Evolutionary conservation across 2,888 invertebrate species (phyloP).

Genomic region (Volucella inanis): DNA sequence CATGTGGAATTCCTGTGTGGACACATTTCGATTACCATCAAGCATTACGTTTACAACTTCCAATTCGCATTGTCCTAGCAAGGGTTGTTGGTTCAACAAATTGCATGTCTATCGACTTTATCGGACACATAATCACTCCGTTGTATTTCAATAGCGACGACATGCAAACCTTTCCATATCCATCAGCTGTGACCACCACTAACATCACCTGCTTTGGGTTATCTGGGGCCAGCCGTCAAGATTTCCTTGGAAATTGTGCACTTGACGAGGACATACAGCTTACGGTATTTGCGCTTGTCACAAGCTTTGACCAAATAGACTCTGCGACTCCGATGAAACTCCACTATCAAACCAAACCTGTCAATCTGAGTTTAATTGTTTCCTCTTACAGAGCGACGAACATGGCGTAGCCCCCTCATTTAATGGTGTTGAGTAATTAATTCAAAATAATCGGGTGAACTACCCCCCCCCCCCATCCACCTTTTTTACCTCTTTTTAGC

Average conservation of each 20-base stretch:
- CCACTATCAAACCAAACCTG: constrained; percentile 55
- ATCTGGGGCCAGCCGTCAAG: too few species aligned
- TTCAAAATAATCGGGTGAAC: constrained; percentile 68
- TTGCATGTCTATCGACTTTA: constrained; percentile 72
- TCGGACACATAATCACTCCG: constrained; percentile 65
- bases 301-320: constrained; percentile 9
- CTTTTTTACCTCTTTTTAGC: too few species aligned
- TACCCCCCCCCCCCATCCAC: background rate
- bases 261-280: too few species aligned
- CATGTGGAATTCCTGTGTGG: constrained; percentile 60
- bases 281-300: background rate
- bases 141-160: constrained; percentile 68
- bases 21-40: constrained; percentile 66
- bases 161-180: constrained; percentile 58
- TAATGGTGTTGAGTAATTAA: constrained; percentile 72
- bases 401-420: constrained; percentile 55
- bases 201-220: too few species aligned
- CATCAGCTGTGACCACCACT: background rate
- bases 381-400: constrained; percentile 67
- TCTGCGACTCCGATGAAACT: constrained; percentile 33
- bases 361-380: constrained; percentile 72
- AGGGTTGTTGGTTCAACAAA: constrained; percentile 55
- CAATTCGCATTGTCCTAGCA: constrained; percentile 11
- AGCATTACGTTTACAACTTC: constrained; percentile 62
- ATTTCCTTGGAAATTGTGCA: too few species aligned